Percentiles rank a stretch among this genome's conserved stretches.
These are phyloP conservation scores for Gobionotothen gibberifrons DNA, from an alignment of 2,797 vertebrate genomes.

Conservation along the genomic window DNA sequence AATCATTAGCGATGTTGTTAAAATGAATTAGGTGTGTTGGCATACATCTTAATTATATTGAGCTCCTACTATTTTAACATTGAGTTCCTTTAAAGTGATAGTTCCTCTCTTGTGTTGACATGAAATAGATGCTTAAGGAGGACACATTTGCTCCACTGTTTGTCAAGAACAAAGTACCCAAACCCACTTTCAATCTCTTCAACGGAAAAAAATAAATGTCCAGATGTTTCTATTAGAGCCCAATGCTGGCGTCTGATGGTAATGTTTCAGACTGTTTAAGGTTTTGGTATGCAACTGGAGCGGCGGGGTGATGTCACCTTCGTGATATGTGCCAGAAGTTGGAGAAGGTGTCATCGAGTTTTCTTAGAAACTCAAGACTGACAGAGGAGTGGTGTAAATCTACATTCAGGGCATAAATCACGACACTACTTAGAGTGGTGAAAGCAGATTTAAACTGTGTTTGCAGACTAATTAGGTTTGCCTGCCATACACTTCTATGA, in stretches of 20 bases:
- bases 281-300: conserved; percentile 39
- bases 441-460: conserved; percentile 26
- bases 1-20: conserved; percentile 45
- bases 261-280: conserved; percentile 34
- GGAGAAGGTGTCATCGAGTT: conserved; percentile 37
- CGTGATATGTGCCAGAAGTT: conserved; percentile 24
- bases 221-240: conserved; percentile 59
- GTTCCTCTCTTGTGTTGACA: not conserved
- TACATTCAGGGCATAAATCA: conserved; percentile 22
- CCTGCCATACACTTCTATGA: conserved; percentile 27
- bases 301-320: conserved; percentile 58
- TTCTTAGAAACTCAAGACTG: conserved; percentile 11
- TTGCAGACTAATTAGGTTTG: conserved; percentile 25
- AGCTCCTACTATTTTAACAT: conserved; percentile 26
- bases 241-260: conserved; percentile 16
- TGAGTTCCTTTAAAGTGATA: not conserved
- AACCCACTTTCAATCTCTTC: conserved; percentile 12
- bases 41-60: not conserved
- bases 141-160: not conserved
- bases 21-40: conserved; percentile 39
- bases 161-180: not conserved
- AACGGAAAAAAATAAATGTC: conserved; percentile 12
- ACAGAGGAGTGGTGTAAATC: conserved; percentile 22
- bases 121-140: conserved; percentile 7
- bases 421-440: conserved; percentile 1